Evolutionary conservation across 2,888 invertebrate genomes (phyloP).

Genomic region (Volucella bombylans): DNA sequence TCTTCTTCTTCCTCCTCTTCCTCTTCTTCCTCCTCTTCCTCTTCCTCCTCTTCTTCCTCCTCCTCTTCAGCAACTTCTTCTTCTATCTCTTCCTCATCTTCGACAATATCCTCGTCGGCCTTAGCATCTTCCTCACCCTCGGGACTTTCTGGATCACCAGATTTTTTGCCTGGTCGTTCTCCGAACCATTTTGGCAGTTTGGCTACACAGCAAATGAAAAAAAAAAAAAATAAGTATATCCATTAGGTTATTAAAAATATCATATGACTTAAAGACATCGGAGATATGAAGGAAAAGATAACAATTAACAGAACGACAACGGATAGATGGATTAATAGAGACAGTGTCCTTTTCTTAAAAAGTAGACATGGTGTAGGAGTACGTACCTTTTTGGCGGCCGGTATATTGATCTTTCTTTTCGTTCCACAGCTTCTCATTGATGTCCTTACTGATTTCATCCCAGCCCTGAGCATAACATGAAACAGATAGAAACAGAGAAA

Average conservation of each 20-base stretch:
- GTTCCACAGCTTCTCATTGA: conserved; percentile 92
- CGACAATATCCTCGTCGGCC: conserved; percentile 88
- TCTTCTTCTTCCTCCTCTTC: conserved; percentile 83
- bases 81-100: conserved; percentile 89
- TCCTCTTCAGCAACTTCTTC: conserved; percentile 90
- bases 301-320: conserved; percentile 2
- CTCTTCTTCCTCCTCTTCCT: conserved; percentile 85
- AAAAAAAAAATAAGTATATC: conserved; percentile 18
- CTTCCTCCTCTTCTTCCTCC: conserved; percentile 87
- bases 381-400: conserved; percentile 94
- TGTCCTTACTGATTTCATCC: conserved; percentile 92
- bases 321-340: conserved; percentile 31
- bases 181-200: conserved; percentile 98
- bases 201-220: conserved; percentile 84
- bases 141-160: conserved; percentile 93
- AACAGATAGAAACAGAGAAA: conserved; percentile 69
- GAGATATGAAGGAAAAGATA: conserved; percentile 5
- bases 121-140: conserved; percentile 95
- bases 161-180: conserved; percentile 96
- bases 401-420: conserved; percentile 94
- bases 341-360: conserved; percentile 12
- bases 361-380: conserved; percentile 32
- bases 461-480: conserved; percentile 87
- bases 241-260: not conserved
- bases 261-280: not conserved